Evolutionary conservation across 2,888 invertebrate genomes (phyloP), one percentile per base, ranked within the genome.

Genomic region (Cheilosia variabilis): DNA sequence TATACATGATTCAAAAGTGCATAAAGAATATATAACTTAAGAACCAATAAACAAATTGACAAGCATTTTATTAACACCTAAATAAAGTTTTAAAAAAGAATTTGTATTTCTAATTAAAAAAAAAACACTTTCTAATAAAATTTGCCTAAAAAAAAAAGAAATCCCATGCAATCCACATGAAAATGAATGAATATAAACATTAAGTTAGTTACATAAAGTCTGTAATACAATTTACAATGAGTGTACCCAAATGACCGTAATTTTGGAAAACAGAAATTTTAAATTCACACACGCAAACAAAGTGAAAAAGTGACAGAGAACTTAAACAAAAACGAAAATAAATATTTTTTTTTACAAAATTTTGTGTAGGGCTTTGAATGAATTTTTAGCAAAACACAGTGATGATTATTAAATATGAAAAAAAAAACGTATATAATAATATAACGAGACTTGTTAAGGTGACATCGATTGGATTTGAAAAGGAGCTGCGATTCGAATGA

Each of bases 331-430:
- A 63, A 68, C 13, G 57, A 37, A 58, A 9, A 65, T 22, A 53
- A 69, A 73, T 43, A 27, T 9, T 31, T 10, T 13, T 10, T 65
- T 75, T 68, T 75, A 58, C 69, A 66, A 53, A 53, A 79, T 10
- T 47, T 15, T 58, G 37, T 50, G 41, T 13, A 60, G 50, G 75
- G 31, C 17, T 41, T n/a, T 55, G 31, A 62, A 81, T 81, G 66
- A 63, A 55, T 55, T 58, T 76, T 86, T 81, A 81, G 81, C 86
- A 77, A 81, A 86, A 86, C 86, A 86, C 76, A 81, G 81, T 68
- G 63, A 73, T 63, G 53, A 73, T 73, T 41, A 47, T 63, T 75
- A 55, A 52, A 72, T 53, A 50, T 47, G 15, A 73, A 62, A 15
- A 43, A 45, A 4, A 22, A 2, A 41, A 27, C 27, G 4, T n/a